Evolutionary conservation across 2,797 vertebrate genomes (phyloP).

Genomic region (Hylomyscus alleni): DNA sequence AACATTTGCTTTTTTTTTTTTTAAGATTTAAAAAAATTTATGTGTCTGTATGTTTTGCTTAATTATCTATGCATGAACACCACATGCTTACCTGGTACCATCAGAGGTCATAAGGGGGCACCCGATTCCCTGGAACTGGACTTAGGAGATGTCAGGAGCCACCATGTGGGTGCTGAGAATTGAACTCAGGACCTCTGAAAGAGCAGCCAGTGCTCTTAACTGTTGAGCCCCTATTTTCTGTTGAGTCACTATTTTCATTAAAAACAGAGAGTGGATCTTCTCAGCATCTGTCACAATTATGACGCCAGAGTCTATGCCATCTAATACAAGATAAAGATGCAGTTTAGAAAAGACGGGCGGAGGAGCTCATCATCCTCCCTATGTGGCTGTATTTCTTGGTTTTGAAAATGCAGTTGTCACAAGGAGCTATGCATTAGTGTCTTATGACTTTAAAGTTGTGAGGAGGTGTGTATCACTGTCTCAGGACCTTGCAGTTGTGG

Average conservation of each 20-base stretch:
- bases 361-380: neutral
- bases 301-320: neutral
- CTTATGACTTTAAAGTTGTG: too few species aligned
- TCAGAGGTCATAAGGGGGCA: neutral
- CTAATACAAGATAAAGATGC: neutral
- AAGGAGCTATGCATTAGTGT: neutral
- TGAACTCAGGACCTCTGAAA: neutral
- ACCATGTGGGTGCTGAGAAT: neutral
- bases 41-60: neutral
- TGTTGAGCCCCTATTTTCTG: neutral
- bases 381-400: slow-evolving; percentile 34
- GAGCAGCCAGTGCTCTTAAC: neutral
- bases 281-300: slow-evolving; percentile 16
- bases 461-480: too few species aligned
- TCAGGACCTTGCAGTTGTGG: neutral
- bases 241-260: neutral
- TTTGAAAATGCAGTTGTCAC: slow-evolving; percentile 22
- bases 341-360: neutral
- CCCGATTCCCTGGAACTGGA: neutral
- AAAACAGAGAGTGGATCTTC: too few species aligned
- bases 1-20: neutral
- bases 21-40: neutral
- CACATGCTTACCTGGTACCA: neutral
- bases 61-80: neutral
- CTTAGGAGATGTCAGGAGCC: too few species aligned